Percentiles rank a stretch among this genome's conserved stretches.
These are phyloP conservation scores for Fregata magnificens DNA, from an alignment of 2,113 vertebrate species.

Conservation along the genomic window DNA sequence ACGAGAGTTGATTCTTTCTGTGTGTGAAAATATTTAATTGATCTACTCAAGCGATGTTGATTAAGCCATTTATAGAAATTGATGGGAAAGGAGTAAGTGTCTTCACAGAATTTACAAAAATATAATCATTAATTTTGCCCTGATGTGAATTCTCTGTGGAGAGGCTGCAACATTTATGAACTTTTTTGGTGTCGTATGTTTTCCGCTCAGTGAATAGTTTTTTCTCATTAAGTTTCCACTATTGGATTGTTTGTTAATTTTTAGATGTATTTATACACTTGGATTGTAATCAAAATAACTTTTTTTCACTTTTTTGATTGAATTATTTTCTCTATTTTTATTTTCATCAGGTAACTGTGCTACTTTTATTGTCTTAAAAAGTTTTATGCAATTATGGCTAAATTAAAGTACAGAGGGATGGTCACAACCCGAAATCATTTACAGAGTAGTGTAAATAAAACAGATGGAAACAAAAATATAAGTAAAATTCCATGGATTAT, in stretches of 20 bases:
- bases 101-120: neutral
- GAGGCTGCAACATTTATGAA: neutral
- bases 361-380: neutral
- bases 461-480: neutral
- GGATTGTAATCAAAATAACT: neutral
- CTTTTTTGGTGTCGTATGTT: neutral
- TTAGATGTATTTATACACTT: neutral
- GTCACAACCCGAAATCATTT: neutral
- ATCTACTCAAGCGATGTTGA: neutral
- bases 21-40: neutral
- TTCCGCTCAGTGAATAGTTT: neutral
- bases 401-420: neutral
- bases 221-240: neutral
- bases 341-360: neutral
- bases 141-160: neutral
- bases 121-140: neutral
- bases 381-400: neutral
- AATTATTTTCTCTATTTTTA: neutral
- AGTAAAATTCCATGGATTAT: neutral
- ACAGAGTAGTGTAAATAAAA: neutral
- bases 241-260: neutral
- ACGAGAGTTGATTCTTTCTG: accelerated
- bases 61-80: neutral
- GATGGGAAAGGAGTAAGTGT: neutral
- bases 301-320: neutral